Evolutionary conservation across 2,797 vertebrate species (phyloP), one percentile per base, ranked within the genome.

Genomic region (Rhynchonycteris naso): DNA sequence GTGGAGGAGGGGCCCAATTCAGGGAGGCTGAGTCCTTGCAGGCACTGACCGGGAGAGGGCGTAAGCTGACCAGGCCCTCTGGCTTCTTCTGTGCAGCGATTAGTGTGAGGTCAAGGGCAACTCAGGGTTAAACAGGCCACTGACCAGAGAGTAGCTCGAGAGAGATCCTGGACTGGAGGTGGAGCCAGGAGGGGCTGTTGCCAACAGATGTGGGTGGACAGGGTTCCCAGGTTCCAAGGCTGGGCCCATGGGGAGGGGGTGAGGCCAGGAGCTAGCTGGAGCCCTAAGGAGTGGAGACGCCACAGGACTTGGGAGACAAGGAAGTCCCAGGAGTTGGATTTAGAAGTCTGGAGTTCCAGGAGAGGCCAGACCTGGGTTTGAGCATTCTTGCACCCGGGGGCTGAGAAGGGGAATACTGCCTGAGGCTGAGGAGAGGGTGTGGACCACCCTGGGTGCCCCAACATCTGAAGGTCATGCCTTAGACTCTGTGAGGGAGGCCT

Each of bases 11-110:
- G 24, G 16, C 16, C 5, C 4, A 18, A 47, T 24, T n/a, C 0
- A 0, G 16, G 22, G 0, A 21, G 4, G 4, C 19, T 18, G 38
- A 0, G 7, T 38, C 61, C 52, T 12, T 19, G n/a, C 5, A 11
- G 15, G 4, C 6, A 2, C 15, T 4, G 52, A 15, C 4, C 88
- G 1, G 26, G 16, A 35, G 52, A 50, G n/a, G 71, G 30, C 14
- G 0, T 6, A 26, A 50, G 50, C 12, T 12, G 9, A 65, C 47
- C 59, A 15, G 43, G 52, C 22, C 35, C 61, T 59, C 30, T 1
- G n/a, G 68, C 38, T 24, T 66, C 38, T 24, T 66, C 50, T 11
- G 9, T n/a, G 35, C 52, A 30, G 38, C 28, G 38, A 35, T 12
- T 21, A 8, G 43, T 26, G 16, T n/a, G 61, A 38, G n/a, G 24